These are phyloP conservation scores for Leptinotarsa tumamoca DNA, from an alignment of 2,888 invertebrate species.

Conservation along the genomic window DNA sequence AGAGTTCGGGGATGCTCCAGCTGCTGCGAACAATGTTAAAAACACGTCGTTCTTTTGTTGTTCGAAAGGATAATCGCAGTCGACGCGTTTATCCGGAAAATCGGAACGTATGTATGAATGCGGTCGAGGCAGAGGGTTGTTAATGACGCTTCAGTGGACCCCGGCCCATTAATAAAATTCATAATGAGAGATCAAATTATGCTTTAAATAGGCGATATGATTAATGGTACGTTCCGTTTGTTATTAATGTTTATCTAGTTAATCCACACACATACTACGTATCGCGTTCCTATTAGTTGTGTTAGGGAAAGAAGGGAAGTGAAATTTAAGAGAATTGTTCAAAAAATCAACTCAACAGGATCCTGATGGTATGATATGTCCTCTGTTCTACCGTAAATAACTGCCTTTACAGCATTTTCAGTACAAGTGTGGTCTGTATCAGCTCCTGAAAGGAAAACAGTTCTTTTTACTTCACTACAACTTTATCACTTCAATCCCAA, in stretches of 20 bases:
- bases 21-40: conserved; percentile 3
- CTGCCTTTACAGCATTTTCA: too few relatives aligned
- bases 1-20: conserved; percentile 15
- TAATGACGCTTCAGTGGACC: conserved; percentile 15
- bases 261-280: background rate
- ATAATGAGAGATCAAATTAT: conserved; percentile 10
- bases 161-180: background rate
- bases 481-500: too few relatives aligned
- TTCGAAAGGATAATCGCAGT: background rate
- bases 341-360: too few relatives aligned
- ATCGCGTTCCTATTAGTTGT: too few relatives aligned
- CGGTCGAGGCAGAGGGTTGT: background rate
- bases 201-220: conserved; percentile 2
- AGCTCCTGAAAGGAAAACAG: too few relatives aligned
- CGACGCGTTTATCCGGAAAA: conserved; percentile 12
- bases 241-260: background rate
- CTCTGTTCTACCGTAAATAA: too few relatives aligned
- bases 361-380: too few relatives aligned
- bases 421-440: too few relatives aligned
- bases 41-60: conserved; percentile 10
- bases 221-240: conserved; percentile 3
- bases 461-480: too few relatives aligned
- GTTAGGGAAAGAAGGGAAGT: too few relatives aligned
- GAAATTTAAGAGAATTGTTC: too few relatives aligned
- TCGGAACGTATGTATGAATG: conserved; percentile 15